Evolutionary conservation across 2,888 invertebrate species (phyloP), one percentile per base, ranked within the genome.

Genomic region (Hypomecis punctinalis): DNA sequence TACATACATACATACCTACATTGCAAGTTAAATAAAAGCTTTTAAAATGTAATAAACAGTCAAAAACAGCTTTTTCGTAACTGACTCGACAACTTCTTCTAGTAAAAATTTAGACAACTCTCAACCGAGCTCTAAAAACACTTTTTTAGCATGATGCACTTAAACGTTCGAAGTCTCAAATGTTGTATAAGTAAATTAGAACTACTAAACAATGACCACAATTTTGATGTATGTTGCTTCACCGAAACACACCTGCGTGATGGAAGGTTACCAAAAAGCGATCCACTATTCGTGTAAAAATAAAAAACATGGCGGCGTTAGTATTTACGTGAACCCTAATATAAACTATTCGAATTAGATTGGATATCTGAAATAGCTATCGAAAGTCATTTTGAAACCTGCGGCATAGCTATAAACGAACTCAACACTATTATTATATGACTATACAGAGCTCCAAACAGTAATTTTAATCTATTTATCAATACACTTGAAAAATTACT

Each of bases 371-470:
- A 49, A 7, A 35, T 49, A 9, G n/a, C 49, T 9, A 49, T 49
- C 10, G 49, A 49, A 35, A 49, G 35, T 13, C 49, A 49, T 10
- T 49, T 49, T 49, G 49, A 49, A 49, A 35, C 35, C n/a, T 49
- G 49, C 8, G 52, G 52, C n/a, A 52, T 52, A 11, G 6, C 8
- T 10, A 23, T 52, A 39, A 11, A 37, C 5, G 52, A 52, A 39
- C 6, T 52, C 8, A 52, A 52, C 40, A 7, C 5, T 36, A 52
- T 39, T 5, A 40, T 52, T 10, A 49, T 49, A 13, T 49, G 49
- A 6, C 7, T 35, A 7, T 49, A 49, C n/a, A 49, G 49, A 35
- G 36, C 36, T 6, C 49, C 49, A 35, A 36, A 35, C 8, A 35
- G 49, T 49, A 49, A 36, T n/a, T 49, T 52, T 37, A 13, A 52